phyloP scores from a whole-genome alignment of 2,888 invertebrate species.

The Hypomecis atomaria region DNA sequence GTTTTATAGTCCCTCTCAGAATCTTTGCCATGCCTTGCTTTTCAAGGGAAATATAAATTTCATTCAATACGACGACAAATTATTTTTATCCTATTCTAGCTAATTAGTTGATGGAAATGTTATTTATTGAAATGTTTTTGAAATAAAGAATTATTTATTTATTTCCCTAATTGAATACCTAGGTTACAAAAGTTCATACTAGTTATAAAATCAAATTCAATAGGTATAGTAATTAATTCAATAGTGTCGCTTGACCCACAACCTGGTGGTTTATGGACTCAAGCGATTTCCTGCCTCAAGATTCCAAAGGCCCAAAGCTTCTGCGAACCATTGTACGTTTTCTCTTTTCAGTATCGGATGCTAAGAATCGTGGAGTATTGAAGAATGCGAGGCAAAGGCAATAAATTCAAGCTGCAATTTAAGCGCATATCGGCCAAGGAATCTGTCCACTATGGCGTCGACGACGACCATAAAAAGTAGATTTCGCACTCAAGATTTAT shows the following conservation, averaged over 20 bases:
- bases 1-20: too few species aligned
- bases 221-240: neutral
- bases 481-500: constrained; percentile 75
- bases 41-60: too few species aligned
- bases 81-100: too few species aligned
- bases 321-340: constrained; percentile 34
- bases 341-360: constrained; percentile 42
- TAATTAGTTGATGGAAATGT: too few species aligned
- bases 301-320: constrained; percentile 27
- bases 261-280: constrained; percentile 4
- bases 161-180: too few species aligned
- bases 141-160: too few species aligned
- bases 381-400: constrained; percentile 58
- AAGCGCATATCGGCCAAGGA: constrained; percentile 72
- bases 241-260: neutral
- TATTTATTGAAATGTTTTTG: too few species aligned
- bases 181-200: too few species aligned
- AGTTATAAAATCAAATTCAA: neutral
- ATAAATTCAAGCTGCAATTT: constrained; percentile 65
- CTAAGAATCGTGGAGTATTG: constrained; percentile 58
- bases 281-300: neutral
- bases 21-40: too few species aligned
- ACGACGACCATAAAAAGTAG: constrained; percentile 71
- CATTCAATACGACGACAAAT: too few species aligned
- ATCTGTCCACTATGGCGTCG: constrained; percentile 65